These are phyloP conservation scores for Baronia brevicornis DNA, from an alignment of 2,888 invertebrate species.

Conservation along the genomic window DNA sequence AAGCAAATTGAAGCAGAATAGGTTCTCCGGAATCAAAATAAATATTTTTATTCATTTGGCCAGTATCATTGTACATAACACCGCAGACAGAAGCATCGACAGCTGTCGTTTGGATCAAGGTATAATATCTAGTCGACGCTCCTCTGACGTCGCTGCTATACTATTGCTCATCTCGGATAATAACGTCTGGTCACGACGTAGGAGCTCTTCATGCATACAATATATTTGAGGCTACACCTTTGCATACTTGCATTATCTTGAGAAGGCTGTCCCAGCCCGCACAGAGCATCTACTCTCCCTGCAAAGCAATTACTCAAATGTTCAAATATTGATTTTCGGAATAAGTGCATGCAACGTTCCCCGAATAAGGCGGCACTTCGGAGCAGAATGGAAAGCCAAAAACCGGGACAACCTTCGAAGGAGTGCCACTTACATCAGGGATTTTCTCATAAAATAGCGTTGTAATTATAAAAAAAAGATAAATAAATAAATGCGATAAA, in stretches of 20 bases:
- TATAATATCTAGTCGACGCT: conserved; percentile 20
- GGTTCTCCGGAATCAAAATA: conserved; percentile 74
- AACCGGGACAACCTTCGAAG: conserved; percentile 77
- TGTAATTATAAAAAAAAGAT: conserved; percentile 50
- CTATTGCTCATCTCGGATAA: conserved; percentile 11
- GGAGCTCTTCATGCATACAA: conserved; percentile 45
- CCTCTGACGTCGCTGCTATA: conserved; percentile 17
- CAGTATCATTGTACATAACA: conserved; percentile 64
- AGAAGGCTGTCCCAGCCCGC: conserved; percentile 71
- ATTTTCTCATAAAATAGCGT: conserved; percentile 55
- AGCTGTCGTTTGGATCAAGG: conserved; percentile 24
- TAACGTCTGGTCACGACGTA: conserved; percentile 19
- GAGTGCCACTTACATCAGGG: conserved; percentile 66
- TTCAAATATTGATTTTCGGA: conserved; percentile 43
- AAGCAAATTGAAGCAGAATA: conserved; percentile 76
- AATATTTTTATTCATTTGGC: conserved; percentile 70
- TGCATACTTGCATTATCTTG: conserved; percentile 35
- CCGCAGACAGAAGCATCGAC: conserved; percentile 57
- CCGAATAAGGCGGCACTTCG: conserved; percentile 42
- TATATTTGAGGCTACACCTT: conserved; percentile 37
- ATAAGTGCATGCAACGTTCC: conserved; percentile 64
- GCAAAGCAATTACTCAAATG: conserved; percentile 57
- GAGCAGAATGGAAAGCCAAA: conserved; percentile 73
- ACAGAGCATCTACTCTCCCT: conserved; percentile 43
- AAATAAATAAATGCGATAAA: conserved; percentile 73